phyloP scores from a whole-genome alignment of 2,888 invertebrate genomes.

The Crepidodera aurea region DNA sequence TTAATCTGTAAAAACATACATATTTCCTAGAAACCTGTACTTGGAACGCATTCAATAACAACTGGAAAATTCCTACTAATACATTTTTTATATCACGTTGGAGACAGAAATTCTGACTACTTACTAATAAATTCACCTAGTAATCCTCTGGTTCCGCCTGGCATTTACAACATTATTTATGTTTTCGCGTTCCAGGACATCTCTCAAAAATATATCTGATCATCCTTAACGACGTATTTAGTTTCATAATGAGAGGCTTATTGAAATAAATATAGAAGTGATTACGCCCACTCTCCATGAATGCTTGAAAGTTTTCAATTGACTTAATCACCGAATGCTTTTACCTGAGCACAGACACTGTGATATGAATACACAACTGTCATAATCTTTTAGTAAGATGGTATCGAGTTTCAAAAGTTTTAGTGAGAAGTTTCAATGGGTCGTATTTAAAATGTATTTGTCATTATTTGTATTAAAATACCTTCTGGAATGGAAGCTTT shows the following conservation, averaged over 20 bases:
- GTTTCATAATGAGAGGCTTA: constrained; percentile 35
- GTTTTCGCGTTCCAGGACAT: constrained; percentile 21
- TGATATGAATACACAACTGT: constrained; percentile 12
- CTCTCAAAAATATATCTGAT: constrained; percentile 24
- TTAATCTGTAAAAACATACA: background rate
- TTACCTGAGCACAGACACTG: constrained; percentile 26
- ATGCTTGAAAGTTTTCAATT: constrained; percentile 26
- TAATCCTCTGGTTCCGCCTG: constrained; percentile 7
- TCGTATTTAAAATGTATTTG: background rate
- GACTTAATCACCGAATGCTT: constrained; percentile 32
- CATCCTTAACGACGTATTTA: constrained; percentile 37
- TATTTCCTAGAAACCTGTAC: constrained; percentile 1
- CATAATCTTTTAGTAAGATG: background rate
- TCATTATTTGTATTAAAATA: background rate
- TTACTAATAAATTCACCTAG: background rate
- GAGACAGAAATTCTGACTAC: background rate
- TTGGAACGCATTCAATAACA: constrained; percentile 9
- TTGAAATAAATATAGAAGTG: constrained; percentile 34
- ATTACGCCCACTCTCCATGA: constrained; percentile 30
- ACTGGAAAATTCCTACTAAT: constrained; percentile 10
- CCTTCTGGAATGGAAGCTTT: too few species aligned
- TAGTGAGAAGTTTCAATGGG: background rate
- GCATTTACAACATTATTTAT: constrained; percentile 31
- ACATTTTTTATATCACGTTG: background rate
- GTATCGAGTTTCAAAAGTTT: constrained; percentile 6